Conservation (phyloP, 2,113 vertebrate genomes). For the Chloropsis cyanopogon region DNA sequence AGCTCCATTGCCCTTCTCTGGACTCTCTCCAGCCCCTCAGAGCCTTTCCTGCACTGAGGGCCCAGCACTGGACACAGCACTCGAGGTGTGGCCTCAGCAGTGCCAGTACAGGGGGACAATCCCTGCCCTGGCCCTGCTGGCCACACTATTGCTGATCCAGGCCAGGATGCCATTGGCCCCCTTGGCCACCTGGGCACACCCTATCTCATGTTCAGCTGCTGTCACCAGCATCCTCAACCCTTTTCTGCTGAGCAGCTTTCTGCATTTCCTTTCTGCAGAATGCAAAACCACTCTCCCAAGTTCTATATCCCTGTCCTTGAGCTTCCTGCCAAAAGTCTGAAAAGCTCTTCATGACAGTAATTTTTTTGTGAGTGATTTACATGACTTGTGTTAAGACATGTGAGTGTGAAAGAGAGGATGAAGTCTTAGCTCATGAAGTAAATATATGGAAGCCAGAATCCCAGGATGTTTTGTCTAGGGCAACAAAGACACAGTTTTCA, state of each 20-base stretch:
- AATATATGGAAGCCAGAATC: background rate
- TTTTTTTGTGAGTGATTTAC: background rate
- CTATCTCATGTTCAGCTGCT: background rate
- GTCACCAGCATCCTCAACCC: accelerated
- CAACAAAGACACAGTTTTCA: background rate
- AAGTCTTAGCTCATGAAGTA: background rate
- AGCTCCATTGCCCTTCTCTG: background rate
- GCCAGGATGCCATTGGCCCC: background rate
- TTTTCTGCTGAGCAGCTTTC: background rate
- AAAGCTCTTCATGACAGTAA: background rate
- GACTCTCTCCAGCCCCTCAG: background rate
- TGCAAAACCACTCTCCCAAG: background rate
- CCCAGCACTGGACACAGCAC: background rate
- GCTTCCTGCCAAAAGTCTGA: background rate
- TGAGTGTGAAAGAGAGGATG: background rate
- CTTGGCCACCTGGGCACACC: background rate
- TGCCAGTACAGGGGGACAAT: background rate
- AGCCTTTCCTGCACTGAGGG: background rate
- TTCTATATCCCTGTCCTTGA: background rate
- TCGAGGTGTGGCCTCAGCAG: background rate
- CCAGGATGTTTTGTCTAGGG: background rate
- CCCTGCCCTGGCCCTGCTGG: background rate
- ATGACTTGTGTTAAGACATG: background rate
- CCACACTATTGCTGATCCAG: background rate
- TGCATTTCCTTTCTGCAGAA: background rate